Base-by-base conservation (phyloP, 1,140 invertebrate genomes). In the Cydia splendana region DNA sequence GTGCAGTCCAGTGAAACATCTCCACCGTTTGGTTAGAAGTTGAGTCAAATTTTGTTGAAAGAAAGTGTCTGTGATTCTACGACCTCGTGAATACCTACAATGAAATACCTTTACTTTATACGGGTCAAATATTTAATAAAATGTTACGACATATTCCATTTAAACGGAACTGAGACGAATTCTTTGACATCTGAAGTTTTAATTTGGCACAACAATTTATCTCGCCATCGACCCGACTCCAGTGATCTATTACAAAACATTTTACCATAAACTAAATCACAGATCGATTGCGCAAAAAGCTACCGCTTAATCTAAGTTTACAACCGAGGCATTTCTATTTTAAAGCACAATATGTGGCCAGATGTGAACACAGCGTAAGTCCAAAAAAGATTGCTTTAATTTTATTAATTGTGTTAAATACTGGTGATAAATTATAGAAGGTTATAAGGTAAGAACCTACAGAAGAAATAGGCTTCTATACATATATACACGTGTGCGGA, bases 241-340 rank as follows among this genome's bases (percentile, higher is more conserved):
- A 62, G 24, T 62, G 57, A 62, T 62, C 20, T 62, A 20, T 62
- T 62, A 62, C 57, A 24, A 20, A 62, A 62, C 18, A 24, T 62
- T 62, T 62, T 62, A 62, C 57, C 57, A 62, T 62, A 62, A 62
- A 20, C 57, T 62, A 24, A 24, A 62, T 62, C 57, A 62, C 20
- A 62, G 20, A 62, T 62, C 20, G 57, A 62, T 62, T 62, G 57
- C 57, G 1, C 20, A 62, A 62, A 62, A 62, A 62, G 57, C 57
- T 20, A 62, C 57, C 57, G 57, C 20, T 62, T 62, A 62, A 62
- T 62, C 57, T 62, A 10, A 62, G 18, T 62, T 62, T 62, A 62
- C 53, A 57, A 57, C 57, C 57, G 20, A 24, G 57, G 57, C 24
- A 62, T 62, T 62, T 62, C 57, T 62, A 62, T 24, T 62, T 57